Evolutionary conservation across 2,888 invertebrate genomes (phyloP).

Genomic region (Drosophila longiperda): DNA sequence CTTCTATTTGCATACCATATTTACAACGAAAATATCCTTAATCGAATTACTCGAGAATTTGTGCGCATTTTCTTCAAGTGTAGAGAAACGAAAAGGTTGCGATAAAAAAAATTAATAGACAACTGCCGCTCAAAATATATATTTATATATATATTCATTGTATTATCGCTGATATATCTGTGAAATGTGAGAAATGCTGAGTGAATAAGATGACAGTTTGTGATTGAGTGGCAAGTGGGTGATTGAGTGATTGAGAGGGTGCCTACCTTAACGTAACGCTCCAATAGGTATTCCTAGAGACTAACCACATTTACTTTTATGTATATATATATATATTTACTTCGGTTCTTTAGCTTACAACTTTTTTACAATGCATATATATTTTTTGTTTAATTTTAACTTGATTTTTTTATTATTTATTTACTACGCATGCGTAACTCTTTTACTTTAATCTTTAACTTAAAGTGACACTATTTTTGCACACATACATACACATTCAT

Average conservation of each 20-base stretch:
- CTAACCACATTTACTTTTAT: slow-evolving; percentile 51
- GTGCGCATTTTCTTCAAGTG: slow-evolving; percentile 63
- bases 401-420: slow-evolving; percentile 22
- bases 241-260: slow-evolving; percentile 36
- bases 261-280: slow-evolving; percentile 37
- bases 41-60: slow-evolving; percentile 50
- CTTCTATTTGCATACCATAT: slow-evolving; percentile 49
- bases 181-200: slow-evolving; percentile 29
- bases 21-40: slow-evolving; percentile 56
- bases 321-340: slow-evolving; percentile 22
- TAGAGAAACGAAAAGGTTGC: slow-evolving; percentile 15
- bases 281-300: slow-evolving; percentile 47
- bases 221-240: slow-evolving; percentile 17
- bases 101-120: slow-evolving; percentile 8
- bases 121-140: slow-evolving; percentile 22
- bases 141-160: slow-evolving; percentile 6
- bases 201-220: slow-evolving; percentile 22
- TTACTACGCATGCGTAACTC: slow-evolving; percentile 48
- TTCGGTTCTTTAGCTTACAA: slow-evolving; percentile 56
- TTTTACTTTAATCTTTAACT: slow-evolving; percentile 21
- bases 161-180: slow-evolving; percentile 29
- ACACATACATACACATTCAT: slow-evolving; percentile 47
- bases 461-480: slow-evolving; percentile 43
- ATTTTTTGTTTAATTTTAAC: slow-evolving; percentile 42
- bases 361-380: slow-evolving; percentile 53